These are phyloP conservation scores for Tragelaphus strepsiceros DNA, from an alignment of 2,113 vertebrate genomes.

Conservation along the genomic window DNA sequence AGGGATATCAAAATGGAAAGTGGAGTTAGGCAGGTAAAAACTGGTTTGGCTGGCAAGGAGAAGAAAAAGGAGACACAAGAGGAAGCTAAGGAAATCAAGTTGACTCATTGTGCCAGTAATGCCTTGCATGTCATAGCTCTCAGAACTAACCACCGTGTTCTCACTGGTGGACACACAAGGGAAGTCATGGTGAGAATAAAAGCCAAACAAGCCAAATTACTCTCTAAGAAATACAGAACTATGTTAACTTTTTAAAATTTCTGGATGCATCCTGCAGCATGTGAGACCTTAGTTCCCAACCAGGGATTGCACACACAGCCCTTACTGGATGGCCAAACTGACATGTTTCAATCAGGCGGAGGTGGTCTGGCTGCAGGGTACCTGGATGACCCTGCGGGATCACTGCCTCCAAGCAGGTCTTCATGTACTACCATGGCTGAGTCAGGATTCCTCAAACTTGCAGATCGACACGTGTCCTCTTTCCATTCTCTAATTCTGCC, in stretches of 20 bases:
- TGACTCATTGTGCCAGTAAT: background rate
- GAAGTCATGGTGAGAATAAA: background rate
- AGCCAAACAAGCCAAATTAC: background rate
- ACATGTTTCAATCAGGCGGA: background rate
- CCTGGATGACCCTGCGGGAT: background rate
- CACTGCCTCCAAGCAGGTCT: background rate
- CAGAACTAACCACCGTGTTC: background rate
- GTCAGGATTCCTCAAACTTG: background rate
- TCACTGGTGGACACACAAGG: background rate
- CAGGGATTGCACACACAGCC: rapidly evolving
- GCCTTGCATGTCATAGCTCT: background rate
- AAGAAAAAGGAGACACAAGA: background rate
- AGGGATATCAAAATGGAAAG: background rate
- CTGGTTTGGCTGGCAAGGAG: background rate
- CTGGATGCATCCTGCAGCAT: background rate
- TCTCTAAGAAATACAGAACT: background rate
- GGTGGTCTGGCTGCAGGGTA: background rate
- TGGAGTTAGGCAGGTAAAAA: background rate
- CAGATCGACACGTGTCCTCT: background rate
- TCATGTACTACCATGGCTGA: background rate
- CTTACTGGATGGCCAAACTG: background rate
- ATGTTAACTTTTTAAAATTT: background rate
- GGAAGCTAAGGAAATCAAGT: background rate
- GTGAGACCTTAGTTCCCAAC: background rate
- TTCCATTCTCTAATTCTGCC: background rate